Conservation (phyloP, 2,797 vertebrate genomes). For the Hemitrygon akajei region DNA sequence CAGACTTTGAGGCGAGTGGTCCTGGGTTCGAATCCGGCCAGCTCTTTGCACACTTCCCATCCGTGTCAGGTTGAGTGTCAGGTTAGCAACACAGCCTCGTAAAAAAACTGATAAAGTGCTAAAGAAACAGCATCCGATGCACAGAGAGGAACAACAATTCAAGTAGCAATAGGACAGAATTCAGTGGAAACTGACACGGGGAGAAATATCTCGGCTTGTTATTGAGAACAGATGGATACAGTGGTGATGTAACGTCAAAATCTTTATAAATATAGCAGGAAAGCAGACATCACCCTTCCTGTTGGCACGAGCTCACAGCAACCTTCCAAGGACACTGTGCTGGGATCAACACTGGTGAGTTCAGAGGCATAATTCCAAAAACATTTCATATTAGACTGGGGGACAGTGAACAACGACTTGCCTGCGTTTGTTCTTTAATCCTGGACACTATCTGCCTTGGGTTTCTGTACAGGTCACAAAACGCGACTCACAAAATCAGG, state of each 20-base stretch:
- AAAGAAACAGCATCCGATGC: too few species aligned
- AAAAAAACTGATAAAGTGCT: too few species aligned
- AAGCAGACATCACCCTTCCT: conserved; percentile 5
- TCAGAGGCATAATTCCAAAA: not conserved
- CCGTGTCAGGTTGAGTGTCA: too few species aligned
- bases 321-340: not conserved
- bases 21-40: too few species aligned
- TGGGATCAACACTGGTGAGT: not conserved
- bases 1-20: too few species aligned
- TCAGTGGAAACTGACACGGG: not conserved
- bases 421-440: too few species aligned
- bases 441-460: not conserved
- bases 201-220: not conserved
- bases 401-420: not conserved
- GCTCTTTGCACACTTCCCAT: too few species aligned
- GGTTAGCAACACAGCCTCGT: too few species aligned
- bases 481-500: too few species aligned
- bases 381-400: not conserved
- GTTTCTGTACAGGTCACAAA: not conserved
- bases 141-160: too few species aligned
- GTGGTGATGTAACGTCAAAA: not conserved
- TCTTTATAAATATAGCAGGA: not conserved
- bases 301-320: not conserved
- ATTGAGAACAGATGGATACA: not conserved
- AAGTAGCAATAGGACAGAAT: not conserved